Percentiles rank a stretch among this genome's conserved stretches.
Conservation (phyloP, 2,797 vertebrate species). For the Halcyon badia region DNA sequence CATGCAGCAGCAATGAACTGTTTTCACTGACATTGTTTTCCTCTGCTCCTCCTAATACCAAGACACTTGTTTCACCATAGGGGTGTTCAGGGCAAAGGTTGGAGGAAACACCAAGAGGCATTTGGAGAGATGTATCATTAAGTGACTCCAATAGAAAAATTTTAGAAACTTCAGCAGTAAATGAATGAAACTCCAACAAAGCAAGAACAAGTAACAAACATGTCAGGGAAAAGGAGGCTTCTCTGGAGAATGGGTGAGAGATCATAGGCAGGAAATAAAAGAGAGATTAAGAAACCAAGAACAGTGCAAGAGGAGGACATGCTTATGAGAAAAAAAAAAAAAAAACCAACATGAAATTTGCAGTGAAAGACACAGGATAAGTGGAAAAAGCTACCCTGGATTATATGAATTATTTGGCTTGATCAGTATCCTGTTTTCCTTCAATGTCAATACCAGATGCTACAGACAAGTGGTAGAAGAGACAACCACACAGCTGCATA, state of each 20-base stretch:
- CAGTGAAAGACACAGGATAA: neutral
- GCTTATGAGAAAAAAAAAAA: neutral
- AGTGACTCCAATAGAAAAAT: neutral
- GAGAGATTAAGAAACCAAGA: neutral
- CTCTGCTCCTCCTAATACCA: neutral
- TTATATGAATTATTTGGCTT: constrained; percentile 12
- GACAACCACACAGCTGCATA: neutral
- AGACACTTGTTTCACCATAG: neutral
- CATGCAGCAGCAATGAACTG: fast-evolving
- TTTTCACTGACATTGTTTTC: neutral
- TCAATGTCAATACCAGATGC: neutral
- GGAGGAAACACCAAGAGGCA: neutral
- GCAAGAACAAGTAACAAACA: neutral
- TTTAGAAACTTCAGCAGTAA: neutral
- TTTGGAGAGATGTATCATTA: neutral
- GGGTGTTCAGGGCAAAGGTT: neutral
- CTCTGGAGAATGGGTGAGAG: neutral
- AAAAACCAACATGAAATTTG: neutral
- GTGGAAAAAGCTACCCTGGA: neutral
- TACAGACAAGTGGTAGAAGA: neutral
- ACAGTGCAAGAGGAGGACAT: neutral
- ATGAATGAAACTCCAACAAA: neutral
- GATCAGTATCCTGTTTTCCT: neutral
- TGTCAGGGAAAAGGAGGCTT: neutral
- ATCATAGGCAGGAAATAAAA: neutral